Conservation (phyloP, 2,113 vertebrate genomes). For the Eonycteris spelaea region DNA sequence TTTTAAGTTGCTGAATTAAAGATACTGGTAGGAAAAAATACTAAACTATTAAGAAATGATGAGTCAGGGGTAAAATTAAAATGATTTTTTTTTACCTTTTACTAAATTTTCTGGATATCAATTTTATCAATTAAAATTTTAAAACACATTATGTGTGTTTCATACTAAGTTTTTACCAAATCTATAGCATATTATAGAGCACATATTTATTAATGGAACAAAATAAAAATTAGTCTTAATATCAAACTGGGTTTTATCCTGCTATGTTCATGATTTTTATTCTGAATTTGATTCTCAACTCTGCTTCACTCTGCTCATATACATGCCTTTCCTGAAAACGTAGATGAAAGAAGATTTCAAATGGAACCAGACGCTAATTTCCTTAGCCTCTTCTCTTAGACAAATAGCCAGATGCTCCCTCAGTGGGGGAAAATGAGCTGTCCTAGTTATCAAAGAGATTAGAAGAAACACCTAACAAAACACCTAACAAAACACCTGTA, state of each 20-base stretch:
- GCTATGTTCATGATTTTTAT: background rate
- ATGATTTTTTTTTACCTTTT: background rate
- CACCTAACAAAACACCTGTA: background rate
- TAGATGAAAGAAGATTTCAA: constrained; percentile 35
- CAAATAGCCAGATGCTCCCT: constrained; percentile 67
- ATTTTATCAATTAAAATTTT: background rate
- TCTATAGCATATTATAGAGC: background rate
- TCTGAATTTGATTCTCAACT: background rate
- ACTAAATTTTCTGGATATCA: background rate
- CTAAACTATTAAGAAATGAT: background rate
- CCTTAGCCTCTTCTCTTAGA: constrained; percentile 20
- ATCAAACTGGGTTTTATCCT: background rate
- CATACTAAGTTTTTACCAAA: background rate
- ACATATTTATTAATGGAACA: background rate
- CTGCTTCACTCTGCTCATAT: background rate
- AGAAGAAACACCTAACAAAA: background rate
- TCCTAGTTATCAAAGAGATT: background rate
- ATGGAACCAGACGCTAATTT: constrained; percentile 43
- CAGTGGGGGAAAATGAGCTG: constrained; percentile 14
- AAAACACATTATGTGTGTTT: background rate
- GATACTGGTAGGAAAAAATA: background rate
- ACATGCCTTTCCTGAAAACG: background rate
- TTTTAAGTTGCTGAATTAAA: background rate
- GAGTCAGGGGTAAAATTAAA: background rate
- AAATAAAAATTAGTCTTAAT: background rate